These are phyloP conservation scores for Tapirus terrestris DNA, from an alignment of 2,113 vertebrate species.

Conservation along the genomic window DNA sequence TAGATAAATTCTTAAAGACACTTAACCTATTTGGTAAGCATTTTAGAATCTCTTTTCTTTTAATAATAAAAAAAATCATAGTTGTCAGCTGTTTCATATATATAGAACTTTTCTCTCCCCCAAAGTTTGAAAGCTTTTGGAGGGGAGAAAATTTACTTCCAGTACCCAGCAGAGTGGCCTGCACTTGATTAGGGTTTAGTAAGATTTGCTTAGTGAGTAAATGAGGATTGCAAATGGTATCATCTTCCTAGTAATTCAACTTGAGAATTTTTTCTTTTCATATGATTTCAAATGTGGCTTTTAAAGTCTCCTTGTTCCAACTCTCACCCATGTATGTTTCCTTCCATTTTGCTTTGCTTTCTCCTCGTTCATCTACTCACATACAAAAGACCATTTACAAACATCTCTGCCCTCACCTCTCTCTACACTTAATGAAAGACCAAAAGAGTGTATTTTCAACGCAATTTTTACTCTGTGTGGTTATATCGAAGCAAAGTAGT, in stretches of 20 bases:
- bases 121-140: neutral
- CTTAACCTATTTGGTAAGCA: neutral
- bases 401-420: neutral
- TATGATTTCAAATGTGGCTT: neutral
- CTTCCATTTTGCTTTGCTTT: neutral
- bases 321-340: neutral
- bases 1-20: neutral
- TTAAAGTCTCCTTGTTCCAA: neutral
- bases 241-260: neutral
- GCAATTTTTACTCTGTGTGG: neutral
- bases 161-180: neutral
- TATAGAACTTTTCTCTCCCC: neutral
- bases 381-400: neutral
- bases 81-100: neutral
- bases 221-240: neutral
- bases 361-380: neutral
- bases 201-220: neutral
- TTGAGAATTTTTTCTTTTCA: neutral
- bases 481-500: neutral
- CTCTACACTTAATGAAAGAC: neutral
- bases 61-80: neutral
- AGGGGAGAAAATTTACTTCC: neutral
- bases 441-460: neutral
- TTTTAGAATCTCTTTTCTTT: neutral
- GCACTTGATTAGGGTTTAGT: neutral